Base-by-base conservation (phyloP, 2,888 invertebrate species). In the Cataglyphis cursor region DNA sequence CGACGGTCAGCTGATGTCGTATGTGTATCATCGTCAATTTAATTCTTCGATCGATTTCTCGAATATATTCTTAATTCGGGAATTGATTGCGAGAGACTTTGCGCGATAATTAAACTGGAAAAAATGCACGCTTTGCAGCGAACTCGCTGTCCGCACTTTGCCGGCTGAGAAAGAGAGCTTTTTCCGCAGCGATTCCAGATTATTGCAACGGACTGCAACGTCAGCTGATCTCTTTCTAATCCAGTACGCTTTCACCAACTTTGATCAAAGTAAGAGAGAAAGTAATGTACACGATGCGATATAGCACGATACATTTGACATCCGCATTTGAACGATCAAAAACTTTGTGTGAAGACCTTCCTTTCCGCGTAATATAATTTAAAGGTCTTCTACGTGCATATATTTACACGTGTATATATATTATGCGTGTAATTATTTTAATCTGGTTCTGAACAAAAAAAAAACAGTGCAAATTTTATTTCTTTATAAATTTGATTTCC, bases 221-320 rank as follows among this genome's bases (percentile, higher is more conserved):
- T 10, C 24, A 35, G 54, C 54, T 66, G 44, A 18, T 66, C n/a
- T 28, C 44, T n/a, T 74, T 41, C n/a, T 38, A 38, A 66, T 18
- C 18, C 6, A 6, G 8, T 28, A 44, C 72, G 57, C 78, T 80
- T 80, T 80, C 59, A 59, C 78, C 44, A 28, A 15, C 15, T 73
- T 44, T 18, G 12, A 70, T 28, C 31, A 78, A 78, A 59, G 74
- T 80, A 73, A 76, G 76, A 54, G 76, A 76, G 76, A 68, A 76
- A 76, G 76, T 28, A 38, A 5, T 65, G 31, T 21, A 35, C 10
- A 21, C 31, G 10, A 31, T 61, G 31, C 18, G 3, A 18, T 31
- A 31, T 15, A 28, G 12, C 38, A 6, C 18, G 18, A 28, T 28
- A 28, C 2, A 28, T 10, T 57, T 18, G 44, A 12, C 18, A 48